Conservation (phyloP, 1,140 invertebrate genomes). For the Diuraphis noxia region DNA sequence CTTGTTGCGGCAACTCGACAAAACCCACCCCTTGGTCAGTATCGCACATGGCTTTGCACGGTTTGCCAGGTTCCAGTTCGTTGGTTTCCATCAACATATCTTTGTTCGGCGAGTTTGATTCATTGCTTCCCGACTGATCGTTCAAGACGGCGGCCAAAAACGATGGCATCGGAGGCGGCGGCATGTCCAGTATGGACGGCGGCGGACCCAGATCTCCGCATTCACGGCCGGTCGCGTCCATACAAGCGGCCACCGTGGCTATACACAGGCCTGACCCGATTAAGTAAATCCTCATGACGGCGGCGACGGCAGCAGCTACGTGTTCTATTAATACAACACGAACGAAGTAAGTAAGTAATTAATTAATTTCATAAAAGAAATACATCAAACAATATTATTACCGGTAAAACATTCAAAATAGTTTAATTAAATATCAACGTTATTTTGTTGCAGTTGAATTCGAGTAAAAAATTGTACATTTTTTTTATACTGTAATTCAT, state of each 20-base stretch:
- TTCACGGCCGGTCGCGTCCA: slow-evolving; percentile 54
- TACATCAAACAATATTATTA: neutral
- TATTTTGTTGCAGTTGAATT: neutral
- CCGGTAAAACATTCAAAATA: neutral
- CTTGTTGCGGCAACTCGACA: slow-evolving; percentile 38
- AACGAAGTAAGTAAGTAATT: neutral
- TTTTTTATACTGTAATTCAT: neutral
- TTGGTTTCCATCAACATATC: slow-evolving; percentile 39
- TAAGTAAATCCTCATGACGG: neutral
- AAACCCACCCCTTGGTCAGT: slow-evolving; percentile 46
- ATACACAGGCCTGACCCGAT: slow-evolving; percentile 26
- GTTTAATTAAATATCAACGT: neutral
- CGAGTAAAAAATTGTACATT: neutral
- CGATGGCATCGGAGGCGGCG: slow-evolving; percentile 77
- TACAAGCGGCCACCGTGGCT: neutral
- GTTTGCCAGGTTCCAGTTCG: slow-evolving; percentile 37
- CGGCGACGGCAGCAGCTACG: too few relatives aligned
- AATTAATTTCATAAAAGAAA: neutral
- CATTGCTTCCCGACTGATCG: slow-evolving; percentile 24
- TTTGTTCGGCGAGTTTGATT: slow-evolving; percentile 35
- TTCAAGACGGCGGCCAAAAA: slow-evolving; percentile 66
- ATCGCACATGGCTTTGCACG: slow-evolving; percentile 44
- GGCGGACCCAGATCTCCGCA: slow-evolving; percentile 73
- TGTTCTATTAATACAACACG: neutral
- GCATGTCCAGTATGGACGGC: slow-evolving; percentile 75